A percentile compares a stretch with the other conserved stretches of the same genome.
phyloP scores from a whole-genome alignment of 1,140 invertebrate species.

The Ephestia elutella region DNA sequence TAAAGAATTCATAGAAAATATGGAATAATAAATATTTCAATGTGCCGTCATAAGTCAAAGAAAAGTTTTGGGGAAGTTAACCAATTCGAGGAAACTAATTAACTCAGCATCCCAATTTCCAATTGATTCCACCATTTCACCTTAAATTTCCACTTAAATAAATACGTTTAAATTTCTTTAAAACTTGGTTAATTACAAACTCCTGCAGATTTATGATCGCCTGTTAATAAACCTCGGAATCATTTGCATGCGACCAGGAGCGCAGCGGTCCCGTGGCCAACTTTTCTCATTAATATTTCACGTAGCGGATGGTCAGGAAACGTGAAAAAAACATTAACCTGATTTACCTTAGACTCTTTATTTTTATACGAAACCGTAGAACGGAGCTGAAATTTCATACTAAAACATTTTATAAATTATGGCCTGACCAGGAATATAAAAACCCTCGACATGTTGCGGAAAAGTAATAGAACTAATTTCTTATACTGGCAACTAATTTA shows the following conservation, averaged over 20 bases:
- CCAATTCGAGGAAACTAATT: too few species aligned
- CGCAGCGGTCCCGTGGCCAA: background rate
- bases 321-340: slow-evolving; percentile 8
- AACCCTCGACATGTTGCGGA: too few species aligned
- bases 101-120: too few species aligned
- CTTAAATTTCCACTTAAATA: background rate
- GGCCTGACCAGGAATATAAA: too few species aligned
- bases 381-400: too few species aligned
- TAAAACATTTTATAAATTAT: background rate
- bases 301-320: slow-evolving; percentile 2
- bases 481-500: too few species aligned
- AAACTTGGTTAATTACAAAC: too few species aligned
- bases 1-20: too few species aligned
- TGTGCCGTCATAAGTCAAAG: too few species aligned
- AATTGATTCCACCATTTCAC: background rate
- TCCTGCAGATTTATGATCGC: slow-evolving; percentile 1
- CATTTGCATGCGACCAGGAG: slow-evolving; percentile 6
- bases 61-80: too few species aligned
- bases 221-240: slow-evolving; percentile 3
- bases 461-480: too few species aligned
- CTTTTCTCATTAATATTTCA: slow-evolving; percentile 10
- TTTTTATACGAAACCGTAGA: background rate
- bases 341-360: background rate
- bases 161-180: background rate
- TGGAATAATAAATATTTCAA: too few species aligned